These are phyloP conservation scores for Torymus tubicola DNA, from an alignment of 2,888 invertebrate species.

Conservation along the genomic window DNA sequence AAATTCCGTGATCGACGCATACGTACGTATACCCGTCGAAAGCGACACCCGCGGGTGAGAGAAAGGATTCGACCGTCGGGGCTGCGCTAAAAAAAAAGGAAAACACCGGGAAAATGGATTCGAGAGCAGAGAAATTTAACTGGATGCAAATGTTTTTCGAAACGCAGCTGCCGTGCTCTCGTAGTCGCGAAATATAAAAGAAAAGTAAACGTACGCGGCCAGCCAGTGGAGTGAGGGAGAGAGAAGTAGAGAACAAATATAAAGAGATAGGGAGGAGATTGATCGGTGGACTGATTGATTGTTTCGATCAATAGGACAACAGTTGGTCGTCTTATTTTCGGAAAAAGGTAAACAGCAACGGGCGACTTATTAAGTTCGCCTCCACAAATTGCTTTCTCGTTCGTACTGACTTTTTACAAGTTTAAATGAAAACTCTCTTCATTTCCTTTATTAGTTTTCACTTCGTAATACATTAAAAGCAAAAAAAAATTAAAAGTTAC, in stretches of 20 bases:
- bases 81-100: background rate
- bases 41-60: background rate
- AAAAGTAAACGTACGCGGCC: no score
- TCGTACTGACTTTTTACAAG: background rate
- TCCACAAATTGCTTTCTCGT: background rate
- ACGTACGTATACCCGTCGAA: background rate
- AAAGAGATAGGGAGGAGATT: background rate
- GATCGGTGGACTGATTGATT: conserved; percentile 7
- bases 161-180: background rate
- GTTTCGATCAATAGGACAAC: background rate
- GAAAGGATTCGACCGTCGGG: conserved; percentile 19
- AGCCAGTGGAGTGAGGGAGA: background rate
- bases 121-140: conserved; percentile 17
- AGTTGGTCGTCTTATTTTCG: background rate
- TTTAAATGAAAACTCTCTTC: no score
- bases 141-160: conserved; percentile 1
- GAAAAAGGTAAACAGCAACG: background rate
- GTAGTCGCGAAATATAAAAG: background rate
- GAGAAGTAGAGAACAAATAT: background rate
- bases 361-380: background rate
- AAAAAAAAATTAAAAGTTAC: background rate
- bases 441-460: background rate
- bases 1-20: conserved; percentile 18
- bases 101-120: conserved; percentile 28
- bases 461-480: background rate